A percentile compares a stretch with the other conserved stretches of the same genome.
Evolutionary conservation across 2,797 vertebrate species (phyloP).

Genomic region (Phoxinus dragarum): DNA sequence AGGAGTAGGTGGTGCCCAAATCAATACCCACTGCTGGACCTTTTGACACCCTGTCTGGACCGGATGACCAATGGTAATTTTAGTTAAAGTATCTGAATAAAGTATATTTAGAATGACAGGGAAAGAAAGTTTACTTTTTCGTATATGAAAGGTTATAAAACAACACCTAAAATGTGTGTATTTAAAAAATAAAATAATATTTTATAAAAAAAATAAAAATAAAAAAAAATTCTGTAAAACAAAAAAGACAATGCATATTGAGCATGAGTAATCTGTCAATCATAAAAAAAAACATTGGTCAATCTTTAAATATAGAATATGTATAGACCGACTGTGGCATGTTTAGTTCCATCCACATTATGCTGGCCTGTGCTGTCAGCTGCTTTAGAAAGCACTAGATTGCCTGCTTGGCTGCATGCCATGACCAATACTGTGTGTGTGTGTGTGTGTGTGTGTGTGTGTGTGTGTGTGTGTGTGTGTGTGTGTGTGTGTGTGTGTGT

Average conservation of each 20-base stretch:
- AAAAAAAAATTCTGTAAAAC: too few relatives aligned
- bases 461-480: not conserved
- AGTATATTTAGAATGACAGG: not conserved
- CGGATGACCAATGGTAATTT: not conserved
- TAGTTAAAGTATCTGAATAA: not conserved
- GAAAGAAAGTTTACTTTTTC: not conserved
- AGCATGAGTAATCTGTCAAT: not conserved
- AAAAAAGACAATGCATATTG: not conserved
- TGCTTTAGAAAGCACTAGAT: constrained; percentile 37
- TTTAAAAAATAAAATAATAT: too few relatives aligned
- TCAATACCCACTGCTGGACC: constrained; percentile 85
- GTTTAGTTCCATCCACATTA: not conserved
- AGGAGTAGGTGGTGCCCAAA: constrained; percentile 85
- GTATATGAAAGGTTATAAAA: too few relatives aligned
- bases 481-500: not conserved
- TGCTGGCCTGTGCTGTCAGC: constrained; percentile 2
- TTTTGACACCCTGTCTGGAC: constrained; percentile 78
- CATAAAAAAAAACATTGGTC: not conserved
- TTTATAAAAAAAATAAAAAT: too few relatives aligned
- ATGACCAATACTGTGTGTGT: not conserved
- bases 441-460: not conserved
- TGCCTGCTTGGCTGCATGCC: constrained; percentile 15
- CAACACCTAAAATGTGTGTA: too few relatives aligned
- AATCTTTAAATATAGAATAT: not conserved
- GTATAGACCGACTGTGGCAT: not conserved